Evolutionary conservation across 2,113 vertebrate genomes (phyloP).

Genomic region (Phrynosoma blainvillii): DNA sequence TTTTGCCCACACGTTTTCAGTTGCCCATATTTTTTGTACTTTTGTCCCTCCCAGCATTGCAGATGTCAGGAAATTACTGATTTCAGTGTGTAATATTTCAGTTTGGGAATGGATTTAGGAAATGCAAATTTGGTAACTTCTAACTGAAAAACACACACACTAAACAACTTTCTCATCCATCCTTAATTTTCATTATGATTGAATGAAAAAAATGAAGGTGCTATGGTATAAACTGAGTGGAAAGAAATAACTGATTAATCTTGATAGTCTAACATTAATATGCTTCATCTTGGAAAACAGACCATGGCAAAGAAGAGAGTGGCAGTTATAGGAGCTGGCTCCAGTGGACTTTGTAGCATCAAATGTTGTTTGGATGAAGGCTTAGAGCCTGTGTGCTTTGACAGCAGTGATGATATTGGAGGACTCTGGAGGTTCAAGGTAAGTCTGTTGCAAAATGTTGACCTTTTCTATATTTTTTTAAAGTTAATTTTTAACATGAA

Average conservation of each 20-base stretch:
- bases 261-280: not conserved
- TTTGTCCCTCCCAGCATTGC: not conserved
- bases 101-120: not conserved
- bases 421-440: slow-evolving; percentile 84
- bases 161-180: not conserved
- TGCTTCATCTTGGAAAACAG: not conserved
- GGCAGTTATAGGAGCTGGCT: slow-evolving; percentile 83
- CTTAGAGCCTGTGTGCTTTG: slow-evolving; percentile 81
- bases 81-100: not conserved
- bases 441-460: slow-evolving; percentile 14
- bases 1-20: not conserved
- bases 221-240: not conserved
- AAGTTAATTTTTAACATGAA: too few species aligned
- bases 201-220: not conserved
- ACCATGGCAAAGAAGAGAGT: slow-evolving; percentile 69
- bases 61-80: not conserved
- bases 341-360: slow-evolving; percentile 80
- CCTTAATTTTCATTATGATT: not conserved
- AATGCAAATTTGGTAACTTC: not conserved
- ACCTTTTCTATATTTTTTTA: not conserved
- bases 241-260: not conserved
- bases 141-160: not conserved
- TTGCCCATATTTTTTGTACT: not conserved
- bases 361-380: slow-evolving; percentile 83
- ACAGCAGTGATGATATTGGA: slow-evolving; percentile 78